Evolutionary conservation across 2,888 invertebrate species (phyloP).

Genomic region (Protonemura montana): DNA sequence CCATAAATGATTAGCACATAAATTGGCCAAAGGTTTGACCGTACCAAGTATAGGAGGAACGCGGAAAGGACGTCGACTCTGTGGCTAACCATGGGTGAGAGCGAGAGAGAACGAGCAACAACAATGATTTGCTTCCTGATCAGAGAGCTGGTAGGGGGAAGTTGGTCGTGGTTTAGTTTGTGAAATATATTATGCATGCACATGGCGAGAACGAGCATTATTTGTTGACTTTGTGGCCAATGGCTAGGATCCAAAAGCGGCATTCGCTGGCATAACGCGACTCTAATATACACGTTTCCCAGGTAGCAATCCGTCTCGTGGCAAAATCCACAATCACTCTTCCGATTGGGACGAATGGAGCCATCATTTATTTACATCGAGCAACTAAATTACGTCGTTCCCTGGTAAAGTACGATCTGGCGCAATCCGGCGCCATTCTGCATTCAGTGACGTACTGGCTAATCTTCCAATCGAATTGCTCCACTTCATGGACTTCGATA

Average conservation of each 20-base stretch:
- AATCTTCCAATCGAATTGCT: too few species aligned
- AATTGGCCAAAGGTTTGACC: slow-evolving; percentile 27
- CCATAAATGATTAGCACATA: slow-evolving; percentile 28
- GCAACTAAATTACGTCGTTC: neutral
- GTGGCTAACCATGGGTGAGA: neutral
- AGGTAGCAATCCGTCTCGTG: neutral
- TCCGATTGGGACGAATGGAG: neutral
- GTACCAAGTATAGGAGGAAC: neutral
- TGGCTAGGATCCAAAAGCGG: neutral
- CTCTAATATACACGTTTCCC: neutral
- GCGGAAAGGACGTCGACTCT: neutral
- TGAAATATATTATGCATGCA: slow-evolving; percentile 5
- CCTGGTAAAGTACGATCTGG: neutral
- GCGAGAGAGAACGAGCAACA: neutral
- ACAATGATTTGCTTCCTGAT: slow-evolving; percentile 8
- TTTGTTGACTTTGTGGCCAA: slow-evolving; percentile 19
- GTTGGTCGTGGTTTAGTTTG: neutral
- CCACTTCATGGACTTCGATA: too few species aligned
- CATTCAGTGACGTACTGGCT: too few species aligned
- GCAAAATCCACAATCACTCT: slow-evolving; percentile 2
- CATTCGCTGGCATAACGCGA: neutral
- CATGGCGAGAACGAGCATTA: slow-evolving; percentile 15
- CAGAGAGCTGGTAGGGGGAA: neutral
- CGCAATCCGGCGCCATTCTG: too few species aligned
- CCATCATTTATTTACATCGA: slow-evolving; percentile 7